Conservation (phyloP, 1,140 invertebrate genomes). For the Ganaspis sp. region DNA sequence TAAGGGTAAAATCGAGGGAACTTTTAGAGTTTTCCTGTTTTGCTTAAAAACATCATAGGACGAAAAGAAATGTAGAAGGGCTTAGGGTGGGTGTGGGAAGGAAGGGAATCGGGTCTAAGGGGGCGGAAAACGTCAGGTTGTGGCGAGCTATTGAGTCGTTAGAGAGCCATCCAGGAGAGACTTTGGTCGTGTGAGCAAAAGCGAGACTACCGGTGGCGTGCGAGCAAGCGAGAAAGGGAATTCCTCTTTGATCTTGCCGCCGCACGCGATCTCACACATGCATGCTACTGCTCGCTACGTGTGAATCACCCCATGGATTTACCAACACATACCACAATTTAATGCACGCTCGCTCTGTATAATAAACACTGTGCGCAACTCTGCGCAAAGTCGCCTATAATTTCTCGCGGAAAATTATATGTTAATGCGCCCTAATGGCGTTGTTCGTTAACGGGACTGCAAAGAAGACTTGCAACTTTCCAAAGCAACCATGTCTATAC, state of each 20-base stretch:
- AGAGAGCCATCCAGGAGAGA: constrained; percentile 44
- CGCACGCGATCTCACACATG: constrained; percentile 72
- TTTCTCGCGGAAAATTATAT: constrained; percentile 62
- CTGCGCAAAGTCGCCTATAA: constrained; percentile 61
- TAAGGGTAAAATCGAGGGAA: constrained; percentile 16
- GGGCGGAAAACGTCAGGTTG: constrained; percentile 21
- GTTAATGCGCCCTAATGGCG: constrained; percentile 59
- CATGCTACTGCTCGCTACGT: constrained; percentile 49
- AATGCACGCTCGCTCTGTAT: constrained; percentile 63
- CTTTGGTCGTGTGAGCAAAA: constrained; percentile 47
- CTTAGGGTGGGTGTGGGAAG: constrained; percentile 35
- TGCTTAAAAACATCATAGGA: background rate
- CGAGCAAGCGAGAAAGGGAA: constrained; percentile 50
- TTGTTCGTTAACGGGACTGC: constrained; percentile 53
- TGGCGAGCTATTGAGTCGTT: constrained; percentile 46
- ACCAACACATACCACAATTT: constrained; percentile 65
- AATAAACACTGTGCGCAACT: constrained; percentile 59
- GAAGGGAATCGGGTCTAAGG: constrained; percentile 40
- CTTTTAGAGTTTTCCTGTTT: constrained; percentile 27
- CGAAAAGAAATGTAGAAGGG: background rate
- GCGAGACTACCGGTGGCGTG: constrained; percentile 53
- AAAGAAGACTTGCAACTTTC: constrained; percentile 24
- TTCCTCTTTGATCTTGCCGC: constrained; percentile 72
- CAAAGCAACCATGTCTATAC: constrained; percentile 28
- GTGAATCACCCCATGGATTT: constrained; percentile 53